phyloP scores from a whole-genome alignment of 2,888 invertebrate genomes.

The Entomobrya proxima region DNA sequence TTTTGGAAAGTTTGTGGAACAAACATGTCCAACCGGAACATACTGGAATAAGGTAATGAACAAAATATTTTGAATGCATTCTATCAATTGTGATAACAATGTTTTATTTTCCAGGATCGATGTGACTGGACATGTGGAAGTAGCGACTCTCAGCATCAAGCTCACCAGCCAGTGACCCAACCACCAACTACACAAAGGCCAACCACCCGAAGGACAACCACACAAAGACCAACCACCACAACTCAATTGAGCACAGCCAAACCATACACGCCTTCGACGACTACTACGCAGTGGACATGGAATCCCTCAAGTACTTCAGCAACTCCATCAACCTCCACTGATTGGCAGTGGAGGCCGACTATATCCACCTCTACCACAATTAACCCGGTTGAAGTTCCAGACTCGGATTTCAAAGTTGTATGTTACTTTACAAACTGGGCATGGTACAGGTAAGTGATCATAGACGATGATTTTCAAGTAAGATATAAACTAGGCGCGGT shows the following conservation, averaged over 20 bases:
- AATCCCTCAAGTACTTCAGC: slow-evolving; percentile 34
- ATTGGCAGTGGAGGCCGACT: slow-evolving; percentile 64
- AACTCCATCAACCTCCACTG: slow-evolving; percentile 56
- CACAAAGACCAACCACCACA: slow-evolving; percentile 52
- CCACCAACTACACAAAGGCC: slow-evolving; percentile 70
- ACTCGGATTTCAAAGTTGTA: slow-evolving; percentile 84
- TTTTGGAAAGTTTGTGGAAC: slow-evolving; percentile 84
- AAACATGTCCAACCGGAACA: slow-evolving; percentile 85
- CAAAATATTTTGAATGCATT: slow-evolving; percentile 3
- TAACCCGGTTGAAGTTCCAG: slow-evolving; percentile 69
- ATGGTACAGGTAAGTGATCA: slow-evolving; percentile 82
- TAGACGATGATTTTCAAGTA: not conserved
- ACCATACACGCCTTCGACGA: not conserved
- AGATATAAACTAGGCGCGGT: too few species aligned
- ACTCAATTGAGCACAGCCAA: slow-evolving; percentile 43
- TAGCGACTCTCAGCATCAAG: slow-evolving; percentile 76
- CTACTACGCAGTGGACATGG: slow-evolving; percentile 40
- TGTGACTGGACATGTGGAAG: slow-evolving; percentile 76
- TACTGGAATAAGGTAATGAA: slow-evolving; percentile 84
- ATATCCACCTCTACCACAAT: slow-evolving; percentile 68
- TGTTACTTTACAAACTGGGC: slow-evolving; percentile 97
- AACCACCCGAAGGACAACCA: slow-evolving; percentile 60
- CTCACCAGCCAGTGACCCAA: slow-evolving; percentile 52
- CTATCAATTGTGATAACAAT: not conserved
- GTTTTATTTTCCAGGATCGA: slow-evolving; percentile 64